Base-by-base conservation (phyloP, 2,888 invertebrate species). In the Xanthia togata region DNA sequence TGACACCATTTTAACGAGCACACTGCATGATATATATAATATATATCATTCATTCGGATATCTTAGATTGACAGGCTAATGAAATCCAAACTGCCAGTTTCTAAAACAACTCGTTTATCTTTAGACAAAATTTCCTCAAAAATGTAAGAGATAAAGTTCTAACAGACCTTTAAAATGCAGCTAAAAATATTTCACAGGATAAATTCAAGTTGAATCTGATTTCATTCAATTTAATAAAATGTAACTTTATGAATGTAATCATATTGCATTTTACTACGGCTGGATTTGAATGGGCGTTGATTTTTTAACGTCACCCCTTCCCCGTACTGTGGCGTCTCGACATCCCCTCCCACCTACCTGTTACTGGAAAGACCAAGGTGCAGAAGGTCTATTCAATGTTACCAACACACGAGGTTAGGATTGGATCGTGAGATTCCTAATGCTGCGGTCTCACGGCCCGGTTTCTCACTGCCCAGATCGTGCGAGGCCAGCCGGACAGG, bases 301-400 rank as follows among this genome's bases (percentile, higher is more conserved):
- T 87, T 87, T 88, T 87, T 84, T 86, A 81, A 85, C 75, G 57
- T 71, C 47, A 26, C 68, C 47, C 50, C 70, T 68, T 65, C 31
- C 70, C 77, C 60, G 2, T 6, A 17, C 53, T 59, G 0, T 44
- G 17, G 71, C 65, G 41, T 20, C 62, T 67, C 26, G 31, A 20
- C 73, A 31, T 47, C 69, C 12, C 23, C 63, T 23, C 47, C 47
- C 41, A 8, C 12, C 44, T 31, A n/a, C 26, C 41, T 26, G 35
- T 31, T 20, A 67, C 60, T 50, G 53, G 23, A 47, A 4, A 68
- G 2, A 23, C 12, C 0, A 11, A 60, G 3, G 4, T 57, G 2
- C 70, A 73, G 72, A 81, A 83, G 81, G 26, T 26, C 1, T 23
- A 64, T 3, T 41, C 5, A 53, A 35, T 31, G 14, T 1, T 2